These are phyloP conservation scores for Choristoneura rosaceana DNA, from an alignment of 2,888 invertebrate species.

Conservation along the genomic window DNA sequence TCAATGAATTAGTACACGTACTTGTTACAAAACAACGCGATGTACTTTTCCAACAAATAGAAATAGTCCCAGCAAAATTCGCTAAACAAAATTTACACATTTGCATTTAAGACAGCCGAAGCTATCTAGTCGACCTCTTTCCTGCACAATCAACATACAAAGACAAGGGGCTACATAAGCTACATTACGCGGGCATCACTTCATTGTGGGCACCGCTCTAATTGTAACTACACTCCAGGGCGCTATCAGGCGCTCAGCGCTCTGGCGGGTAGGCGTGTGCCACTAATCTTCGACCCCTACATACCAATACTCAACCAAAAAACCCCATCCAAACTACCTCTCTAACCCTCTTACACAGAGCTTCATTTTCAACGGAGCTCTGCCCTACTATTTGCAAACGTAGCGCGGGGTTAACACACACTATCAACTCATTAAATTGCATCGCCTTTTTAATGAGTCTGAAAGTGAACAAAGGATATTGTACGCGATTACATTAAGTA, in stretches of 20 bases:
- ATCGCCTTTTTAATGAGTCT: constrained; percentile 86
- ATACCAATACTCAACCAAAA: constrained; percentile 71
- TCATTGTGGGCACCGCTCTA: constrained; percentile 85
- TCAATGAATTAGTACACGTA: too few relatives aligned
- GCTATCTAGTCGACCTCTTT: constrained; percentile 64
- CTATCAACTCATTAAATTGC: constrained; percentile 86
- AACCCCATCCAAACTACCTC: constrained; percentile 55
- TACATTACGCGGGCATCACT: constrained; percentile 83
- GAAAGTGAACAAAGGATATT: constrained; percentile 86
- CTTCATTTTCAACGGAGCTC: constrained; percentile 49
- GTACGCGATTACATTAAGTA: constrained; percentile 84
- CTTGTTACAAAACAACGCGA: background rate
- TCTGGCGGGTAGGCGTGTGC: constrained; percentile 82
- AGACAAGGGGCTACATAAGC: constrained; percentile 70
- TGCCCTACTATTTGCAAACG: constrained; percentile 76
- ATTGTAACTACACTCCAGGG: constrained; percentile 86
- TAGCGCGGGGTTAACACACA: constrained; percentile 84
- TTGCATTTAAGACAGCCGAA: constrained; percentile 45
- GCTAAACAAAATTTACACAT: constrained; percentile 30
- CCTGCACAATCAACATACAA: constrained; percentile 83
- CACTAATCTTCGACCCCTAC: constrained; percentile 85
- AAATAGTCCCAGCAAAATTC: background rate
- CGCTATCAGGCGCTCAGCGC: constrained; percentile 84
- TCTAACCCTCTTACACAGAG: constrained; percentile 57
- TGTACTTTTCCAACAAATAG: background rate